Evolutionary conservation across 2,113 vertebrate species (phyloP), one percentile per base, ranked within the genome.

Genomic region (Lipophrys pholis): DNA sequence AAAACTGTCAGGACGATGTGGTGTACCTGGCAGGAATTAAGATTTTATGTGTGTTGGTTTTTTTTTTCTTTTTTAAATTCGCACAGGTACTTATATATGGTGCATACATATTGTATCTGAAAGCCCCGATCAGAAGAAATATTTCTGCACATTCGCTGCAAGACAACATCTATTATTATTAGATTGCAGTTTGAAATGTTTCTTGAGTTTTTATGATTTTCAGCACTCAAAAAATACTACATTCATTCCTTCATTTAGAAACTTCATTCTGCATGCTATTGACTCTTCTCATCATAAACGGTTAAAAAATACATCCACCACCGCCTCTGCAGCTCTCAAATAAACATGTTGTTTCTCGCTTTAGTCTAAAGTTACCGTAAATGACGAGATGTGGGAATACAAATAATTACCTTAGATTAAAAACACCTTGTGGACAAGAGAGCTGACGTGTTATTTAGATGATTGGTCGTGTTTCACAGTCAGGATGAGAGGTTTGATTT

Each of bases 381-480:
- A 73, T 36, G 45, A 61, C 61, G 51, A 52, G 40, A 61, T 68
- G 15, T 9, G 51, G 53, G 36, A 56, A 65, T 11, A 75, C 17
- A 68, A 60, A 74, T 67, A 69, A 67, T 48, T 49, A 53, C 14
- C 49, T 55, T 36, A 7, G 0, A 61, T 73, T 46, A 46, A 51
- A 72, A 48, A 67, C 61, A 40, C 3, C 38, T 58, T 40, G 50
- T 6, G 51, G 49, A 77, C 65, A 74, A 61, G 43, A n/a, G 48
- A 30, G 57, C 42, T 16, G 48, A 12, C 68, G 49, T 74, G 53
- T 74, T 61, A 73, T 72, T 68, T 69, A 69, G 57, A 52, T 38
- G 46, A 80, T 57, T 71, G 65, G 35, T 57, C 7, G 12, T 10
- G 57, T 65, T 80, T 80, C 58, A 73, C 67, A 73, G 73, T 79